Evolutionary conservation across 2,797 vertebrate species (phyloP).

Genomic region (Acomys russatus): DNA sequence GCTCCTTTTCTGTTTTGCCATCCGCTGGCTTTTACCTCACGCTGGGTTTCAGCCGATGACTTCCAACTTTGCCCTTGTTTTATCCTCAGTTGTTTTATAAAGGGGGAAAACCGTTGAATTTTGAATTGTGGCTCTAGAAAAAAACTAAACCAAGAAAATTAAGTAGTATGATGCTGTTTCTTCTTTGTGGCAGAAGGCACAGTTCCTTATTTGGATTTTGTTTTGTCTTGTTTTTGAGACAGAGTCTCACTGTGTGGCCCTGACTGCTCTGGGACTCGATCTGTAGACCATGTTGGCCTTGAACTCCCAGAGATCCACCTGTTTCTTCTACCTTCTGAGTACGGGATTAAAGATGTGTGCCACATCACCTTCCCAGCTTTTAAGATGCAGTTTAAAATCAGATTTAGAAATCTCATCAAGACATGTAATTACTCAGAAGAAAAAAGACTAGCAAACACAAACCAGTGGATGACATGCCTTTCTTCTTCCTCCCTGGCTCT

Average conservation of each 20-base stretch:
- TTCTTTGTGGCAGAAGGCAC: neutral
- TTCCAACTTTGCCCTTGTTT: constrained; percentile 30
- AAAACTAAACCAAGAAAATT: neutral
- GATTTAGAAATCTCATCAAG: constrained; percentile 1
- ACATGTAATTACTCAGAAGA: neutral
- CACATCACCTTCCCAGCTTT: neutral
- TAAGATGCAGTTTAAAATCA: constrained; percentile 31
- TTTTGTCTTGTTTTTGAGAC: constrained; percentile 2
- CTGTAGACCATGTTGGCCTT: neutral
- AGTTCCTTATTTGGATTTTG: neutral
- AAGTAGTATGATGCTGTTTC: neutral
- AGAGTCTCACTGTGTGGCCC: neutral
- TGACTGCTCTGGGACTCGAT: neutral
- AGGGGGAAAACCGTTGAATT: constrained; percentile 26
- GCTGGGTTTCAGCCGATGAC: constrained; percentile 4
- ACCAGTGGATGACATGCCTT: neutral
- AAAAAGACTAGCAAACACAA: neutral
- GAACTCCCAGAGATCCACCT: neutral
- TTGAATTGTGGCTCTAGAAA: constrained; percentile 39
- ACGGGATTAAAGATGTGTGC: neutral
- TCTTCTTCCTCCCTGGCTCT: neutral
- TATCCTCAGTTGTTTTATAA: constrained; percentile 18
- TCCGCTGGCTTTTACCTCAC: constrained; percentile 5
- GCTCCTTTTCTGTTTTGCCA: constrained; percentile 45
- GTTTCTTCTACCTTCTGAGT: neutral